Evolutionary conservation across 2,888 invertebrate species (phyloP).

Genomic region (Morinoia aosen): DNA sequence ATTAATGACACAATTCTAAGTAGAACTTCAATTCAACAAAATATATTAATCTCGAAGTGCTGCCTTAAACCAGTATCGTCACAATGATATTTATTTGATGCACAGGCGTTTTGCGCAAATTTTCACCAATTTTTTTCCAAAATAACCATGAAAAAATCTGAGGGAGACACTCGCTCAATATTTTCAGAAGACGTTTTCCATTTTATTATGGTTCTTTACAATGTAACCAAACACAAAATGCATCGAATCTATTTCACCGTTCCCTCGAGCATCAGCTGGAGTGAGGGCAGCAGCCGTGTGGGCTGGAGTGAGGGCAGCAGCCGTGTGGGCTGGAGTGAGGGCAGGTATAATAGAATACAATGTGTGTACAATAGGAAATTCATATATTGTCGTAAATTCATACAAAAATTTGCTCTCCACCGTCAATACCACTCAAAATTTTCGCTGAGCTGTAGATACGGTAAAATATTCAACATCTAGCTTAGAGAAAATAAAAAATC

Average conservation of each 20-base stretch:
- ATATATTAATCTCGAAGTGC: background rate
- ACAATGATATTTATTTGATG: background rate
- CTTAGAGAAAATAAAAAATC: too few species aligned
- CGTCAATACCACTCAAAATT: background rate
- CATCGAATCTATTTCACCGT: background rate
- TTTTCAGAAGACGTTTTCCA: background rate
- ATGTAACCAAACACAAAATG: background rate
- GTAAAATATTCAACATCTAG: too few species aligned
- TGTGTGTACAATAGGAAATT: too few species aligned
- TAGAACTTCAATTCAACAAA: too few species aligned
- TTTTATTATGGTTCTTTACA: background rate
- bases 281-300: background rate
- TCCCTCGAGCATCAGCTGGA: background rate
- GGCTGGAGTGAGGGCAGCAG: background rate
- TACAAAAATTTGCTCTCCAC: background rate
- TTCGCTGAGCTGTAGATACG: background rate
- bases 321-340: background rate
- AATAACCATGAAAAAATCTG: background rate
- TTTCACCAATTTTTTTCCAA: background rate
- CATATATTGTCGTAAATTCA: too few species aligned
- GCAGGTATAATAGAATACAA: too few species aligned
- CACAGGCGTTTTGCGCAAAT: background rate
- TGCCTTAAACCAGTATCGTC: background rate
- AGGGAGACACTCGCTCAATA: background rate
- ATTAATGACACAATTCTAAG: too few species aligned